Base-by-base conservation (phyloP, 1,140 invertebrate species). In the Lutraria rhynchaena region DNA sequence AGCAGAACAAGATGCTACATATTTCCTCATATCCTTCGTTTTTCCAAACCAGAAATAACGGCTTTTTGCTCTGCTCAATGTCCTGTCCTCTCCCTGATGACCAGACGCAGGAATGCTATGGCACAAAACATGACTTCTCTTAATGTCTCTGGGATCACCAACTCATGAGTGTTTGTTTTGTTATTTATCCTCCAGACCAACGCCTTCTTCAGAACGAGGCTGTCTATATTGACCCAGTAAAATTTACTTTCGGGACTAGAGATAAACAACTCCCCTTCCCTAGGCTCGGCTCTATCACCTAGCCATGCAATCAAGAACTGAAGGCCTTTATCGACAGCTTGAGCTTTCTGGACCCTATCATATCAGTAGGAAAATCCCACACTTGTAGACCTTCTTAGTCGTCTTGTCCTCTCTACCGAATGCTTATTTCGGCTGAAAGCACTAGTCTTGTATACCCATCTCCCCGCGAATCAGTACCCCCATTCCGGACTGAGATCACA, bases 261-360 rank as follows among this genome's bases (percentile, higher is more conserved):
- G 5, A 73, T 55, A 31, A 53, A 73, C 24, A 73, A 33, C 31
- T 73, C 53, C 17, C 70, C 70, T 33, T 73, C 70, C 15, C 1
- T 22, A 33, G 70, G 49, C 15, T 55, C 33, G 11, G 24, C 11
- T 29, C 37, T 57, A n/a, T 55, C 15, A 15, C 11, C 3, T 35
- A 73, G 17, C 70, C 53, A 73, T 11, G 15, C n/a, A 7, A 37
- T 37, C 2, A 53, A 22, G 49, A 53, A 37, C 7, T 33, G 31
- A 7, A 73, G 35, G 22, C 58, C 31, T 24, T 41, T 13, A 49
- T 73, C 69, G 3, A n/a, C 41, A 7, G 31, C 51, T 58, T 74
- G 70, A 3, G 24, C 65, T 35, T 31, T 49, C 15, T 24, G 11
- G 2, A 51, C 2, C 19, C n/a, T 70, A 4, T 55, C 27, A 9